These are phyloP conservation scores for Plestiodon gilberti DNA, from an alignment of 2,113 vertebrate species.

Conservation along the genomic window DNA sequence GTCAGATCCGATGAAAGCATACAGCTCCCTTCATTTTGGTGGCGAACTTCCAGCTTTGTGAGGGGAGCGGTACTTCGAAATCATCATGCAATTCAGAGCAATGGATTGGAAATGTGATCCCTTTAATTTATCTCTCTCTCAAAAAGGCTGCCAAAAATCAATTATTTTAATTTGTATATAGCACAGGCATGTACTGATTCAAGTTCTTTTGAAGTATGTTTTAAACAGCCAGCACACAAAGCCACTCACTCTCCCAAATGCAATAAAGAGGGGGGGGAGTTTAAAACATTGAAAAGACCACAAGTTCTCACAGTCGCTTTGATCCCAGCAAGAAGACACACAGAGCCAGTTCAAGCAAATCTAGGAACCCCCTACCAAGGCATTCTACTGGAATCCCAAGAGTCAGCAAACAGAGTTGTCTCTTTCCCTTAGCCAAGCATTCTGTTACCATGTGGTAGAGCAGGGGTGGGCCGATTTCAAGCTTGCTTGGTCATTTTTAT, in stretches of 20 bases:
- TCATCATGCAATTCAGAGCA: conserved; percentile 50
- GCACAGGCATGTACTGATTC: conserved; percentile 58
- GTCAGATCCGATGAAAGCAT: conserved; percentile 39
- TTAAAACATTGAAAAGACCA: conserved; percentile 46
- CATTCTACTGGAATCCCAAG: conserved; percentile 20
- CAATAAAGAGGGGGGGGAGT: conserved; percentile 8
- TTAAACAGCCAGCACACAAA: conserved; percentile 66
- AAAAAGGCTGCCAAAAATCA: conserved; percentile 69
- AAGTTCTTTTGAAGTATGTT: conserved; percentile 69
- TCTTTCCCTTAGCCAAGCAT: conserved; percentile 21
- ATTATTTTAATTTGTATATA: conserved; percentile 74
- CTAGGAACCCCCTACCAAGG: not conserved
- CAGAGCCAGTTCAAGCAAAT: conserved; percentile 40
- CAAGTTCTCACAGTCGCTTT: conserved; percentile 54
- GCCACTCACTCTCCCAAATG: conserved; percentile 48
- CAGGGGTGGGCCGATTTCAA: not conserved
- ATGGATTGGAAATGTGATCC: conserved; percentile 64
- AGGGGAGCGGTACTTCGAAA: conserved; percentile 46
- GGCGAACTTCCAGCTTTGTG: conserved; percentile 55
- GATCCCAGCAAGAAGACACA: conserved; percentile 23
- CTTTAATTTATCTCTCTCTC: conserved; percentile 70
- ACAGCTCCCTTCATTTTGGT: conserved; percentile 37
- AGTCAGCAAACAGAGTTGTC: conserved; percentile 9
- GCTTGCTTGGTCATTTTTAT: not conserved
- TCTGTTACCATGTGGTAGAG: not conserved